Base-by-base conservation (phyloP, 30 jellyfish, hydroid and myxozoan genomes). In the Hydractinia symbiolongicarpus region DNA sequence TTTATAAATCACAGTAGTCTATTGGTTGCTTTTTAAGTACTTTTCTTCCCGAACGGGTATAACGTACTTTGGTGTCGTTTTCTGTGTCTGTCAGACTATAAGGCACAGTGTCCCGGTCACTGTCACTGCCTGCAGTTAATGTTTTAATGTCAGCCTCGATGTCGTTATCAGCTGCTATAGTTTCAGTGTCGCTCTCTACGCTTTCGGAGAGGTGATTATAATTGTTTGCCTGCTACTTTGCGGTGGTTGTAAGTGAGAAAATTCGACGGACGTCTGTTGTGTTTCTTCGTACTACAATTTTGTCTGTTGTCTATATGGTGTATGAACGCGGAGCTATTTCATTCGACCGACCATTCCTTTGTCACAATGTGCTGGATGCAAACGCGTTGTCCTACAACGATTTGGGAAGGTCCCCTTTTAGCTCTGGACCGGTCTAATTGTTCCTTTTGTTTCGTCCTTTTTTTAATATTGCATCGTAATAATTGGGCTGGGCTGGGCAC, bases 401-500 rank as follows among this genome's bases (percentile, higher is more conserved):
- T 0, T 58, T 58, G 15, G 69, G 15, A 11, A 16, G 69, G 69
- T 58, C 19, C 17, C 2, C 69, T 58, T 58, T 58, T 58, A 16
- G 69, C 69, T 58, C 19, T 58, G 69, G 15, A 58, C 19, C 19
- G 69, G 69, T 58, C 69, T 0, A 11, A 58, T 11, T 1, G 19
- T 58, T 11, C 3, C 19, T 58, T 58, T 16, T 58, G 69, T 58
- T 58, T 58, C 17, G 3, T 58, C 19, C 69, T 58, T 58, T 58
- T 3, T 58, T 13, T 16, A 16, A 58, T 58, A 3, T 58, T 58
- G 69, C 69, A 3, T 58, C 3, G 69, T 16, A 81, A 21, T 1
- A 50, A 56, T 69, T 81, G 57, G 54, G 88, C 88, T 0, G 88
- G 88, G 13, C 80, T 53, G 9, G 73, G 58, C 87, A 20, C 66